Evolutionary conservation across 2,888 invertebrate species (phyloP).

Genomic region (Drosophila melanosoma): DNA sequence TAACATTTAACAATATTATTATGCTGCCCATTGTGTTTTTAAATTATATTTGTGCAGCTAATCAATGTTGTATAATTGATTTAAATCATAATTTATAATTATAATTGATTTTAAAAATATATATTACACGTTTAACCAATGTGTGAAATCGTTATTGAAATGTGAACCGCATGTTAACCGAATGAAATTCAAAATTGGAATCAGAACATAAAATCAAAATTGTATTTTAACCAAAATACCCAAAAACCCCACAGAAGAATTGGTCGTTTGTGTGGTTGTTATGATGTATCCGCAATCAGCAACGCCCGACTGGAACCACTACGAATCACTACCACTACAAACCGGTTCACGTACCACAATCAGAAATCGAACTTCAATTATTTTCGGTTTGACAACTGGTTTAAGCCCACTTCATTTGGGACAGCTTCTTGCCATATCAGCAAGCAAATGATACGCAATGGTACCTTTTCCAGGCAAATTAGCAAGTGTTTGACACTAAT

Average conservation of each 20-base stretch:
- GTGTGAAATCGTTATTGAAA: neutral
- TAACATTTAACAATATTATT: neutral
- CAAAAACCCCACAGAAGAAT: too few species aligned
- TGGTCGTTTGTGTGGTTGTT: neutral
- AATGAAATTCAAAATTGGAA: neutral
- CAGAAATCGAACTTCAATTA: neutral
- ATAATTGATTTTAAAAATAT: neutral
- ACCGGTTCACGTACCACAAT: neutral
- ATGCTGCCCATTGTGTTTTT: neutral
- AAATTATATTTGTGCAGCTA: neutral
- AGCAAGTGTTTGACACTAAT: slow-evolving; percentile 2
- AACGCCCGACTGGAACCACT: neutral
- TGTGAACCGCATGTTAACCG: neutral
- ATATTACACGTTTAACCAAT: neutral
- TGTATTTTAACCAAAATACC: neutral
- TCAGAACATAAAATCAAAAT: neutral
- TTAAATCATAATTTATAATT: neutral
- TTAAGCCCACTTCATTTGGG: neutral
- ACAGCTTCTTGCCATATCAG: neutral
- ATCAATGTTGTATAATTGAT: neutral
- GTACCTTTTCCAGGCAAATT: neutral
- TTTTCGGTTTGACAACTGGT: neutral
- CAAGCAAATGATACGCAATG: neutral
- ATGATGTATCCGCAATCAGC: neutral
- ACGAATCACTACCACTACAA: neutral